Percentiles rank a stretch among this genome's conserved stretches.
Evolutionary conservation across 1,140 invertebrate species (phyloP).

Genomic region (Drosophila sp.): DNA sequence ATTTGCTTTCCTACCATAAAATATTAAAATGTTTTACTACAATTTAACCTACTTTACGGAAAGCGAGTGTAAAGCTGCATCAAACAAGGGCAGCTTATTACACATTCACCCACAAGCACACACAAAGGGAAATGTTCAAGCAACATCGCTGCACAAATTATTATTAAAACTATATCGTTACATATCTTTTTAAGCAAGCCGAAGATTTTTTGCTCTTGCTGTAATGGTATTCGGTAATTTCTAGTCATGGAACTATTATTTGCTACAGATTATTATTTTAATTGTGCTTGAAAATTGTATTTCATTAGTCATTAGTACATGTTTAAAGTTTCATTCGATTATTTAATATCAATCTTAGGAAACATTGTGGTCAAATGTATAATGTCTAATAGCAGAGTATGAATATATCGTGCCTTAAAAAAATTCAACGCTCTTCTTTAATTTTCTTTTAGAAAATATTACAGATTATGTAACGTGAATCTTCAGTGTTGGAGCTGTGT

Average conservation of each 20-base stretch:
- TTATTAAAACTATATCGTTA: not conserved
- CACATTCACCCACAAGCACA: not conserved
- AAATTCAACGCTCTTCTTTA: constrained; percentile 23
- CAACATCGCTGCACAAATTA: not conserved
- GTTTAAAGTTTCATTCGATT: too few relatives aligned
- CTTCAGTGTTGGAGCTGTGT: not conserved
- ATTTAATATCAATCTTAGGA: not conserved
- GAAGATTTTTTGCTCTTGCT: not conserved
- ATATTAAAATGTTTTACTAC: not conserved
- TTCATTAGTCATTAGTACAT: too few relatives aligned
- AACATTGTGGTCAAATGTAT: not conserved
- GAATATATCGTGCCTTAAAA: constrained; percentile 23
- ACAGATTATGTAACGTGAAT: not conserved
- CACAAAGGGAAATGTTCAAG: not conserved
- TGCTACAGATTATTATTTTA: too few relatives aligned
- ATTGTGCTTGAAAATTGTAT: too few relatives aligned
- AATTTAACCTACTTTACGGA: not conserved
- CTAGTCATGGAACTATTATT: too few relatives aligned
- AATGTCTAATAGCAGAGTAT: not conserved
- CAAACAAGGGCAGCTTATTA: not conserved
- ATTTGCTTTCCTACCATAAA: not conserved
- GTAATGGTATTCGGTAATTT: too few relatives aligned
- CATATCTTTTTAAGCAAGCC: not conserved
- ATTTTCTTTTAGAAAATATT: constrained; percentile 21
- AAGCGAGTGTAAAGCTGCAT: not conserved